Evolutionary conservation across 2,797 vertebrate genomes (phyloP).

Genomic region (Diceros bicornis): DNA sequence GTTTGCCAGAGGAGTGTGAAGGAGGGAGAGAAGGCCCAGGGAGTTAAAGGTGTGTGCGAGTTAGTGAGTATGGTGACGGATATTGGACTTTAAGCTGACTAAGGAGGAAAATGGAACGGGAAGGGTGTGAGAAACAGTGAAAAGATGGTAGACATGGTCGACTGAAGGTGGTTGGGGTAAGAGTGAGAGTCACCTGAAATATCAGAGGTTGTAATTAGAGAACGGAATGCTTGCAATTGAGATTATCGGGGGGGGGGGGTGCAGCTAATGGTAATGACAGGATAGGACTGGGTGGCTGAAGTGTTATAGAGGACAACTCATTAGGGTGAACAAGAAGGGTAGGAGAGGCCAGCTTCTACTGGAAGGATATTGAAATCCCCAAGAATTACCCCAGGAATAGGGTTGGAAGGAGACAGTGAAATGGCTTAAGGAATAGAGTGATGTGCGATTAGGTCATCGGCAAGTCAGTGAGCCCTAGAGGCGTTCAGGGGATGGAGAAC

Average conservation of each 20-base stretch:
- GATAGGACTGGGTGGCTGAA: not conserved
- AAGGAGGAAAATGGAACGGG: not conserved
- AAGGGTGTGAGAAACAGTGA: not conserved
- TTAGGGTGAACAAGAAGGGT: not conserved
- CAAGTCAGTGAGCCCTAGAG: not conserved
- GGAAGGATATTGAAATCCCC: not conserved
- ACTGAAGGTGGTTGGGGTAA: not conserved
- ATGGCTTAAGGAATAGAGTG: not conserved
- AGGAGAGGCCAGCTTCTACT: not conserved
- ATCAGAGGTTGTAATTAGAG: not conserved
- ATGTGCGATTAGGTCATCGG: not conserved
- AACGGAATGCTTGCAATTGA: not conserved
- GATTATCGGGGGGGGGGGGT: not conserved
- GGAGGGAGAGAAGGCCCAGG: not conserved
- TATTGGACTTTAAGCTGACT: not conserved
- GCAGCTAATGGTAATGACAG: not conserved
- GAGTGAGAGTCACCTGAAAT: not conserved
- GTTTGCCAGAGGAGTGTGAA: not conserved
- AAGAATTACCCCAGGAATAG: not conserved
- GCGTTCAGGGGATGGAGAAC: not conserved
- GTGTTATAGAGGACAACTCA: not conserved
- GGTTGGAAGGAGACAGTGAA: not conserved
- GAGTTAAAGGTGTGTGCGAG: not conserved
- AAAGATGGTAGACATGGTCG: not conserved
- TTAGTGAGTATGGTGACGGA: not conserved